These are phyloP conservation scores for Eupleurogrammus muticus DNA, from an alignment of 2,797 vertebrate species.

Conservation along the genomic window DNA sequence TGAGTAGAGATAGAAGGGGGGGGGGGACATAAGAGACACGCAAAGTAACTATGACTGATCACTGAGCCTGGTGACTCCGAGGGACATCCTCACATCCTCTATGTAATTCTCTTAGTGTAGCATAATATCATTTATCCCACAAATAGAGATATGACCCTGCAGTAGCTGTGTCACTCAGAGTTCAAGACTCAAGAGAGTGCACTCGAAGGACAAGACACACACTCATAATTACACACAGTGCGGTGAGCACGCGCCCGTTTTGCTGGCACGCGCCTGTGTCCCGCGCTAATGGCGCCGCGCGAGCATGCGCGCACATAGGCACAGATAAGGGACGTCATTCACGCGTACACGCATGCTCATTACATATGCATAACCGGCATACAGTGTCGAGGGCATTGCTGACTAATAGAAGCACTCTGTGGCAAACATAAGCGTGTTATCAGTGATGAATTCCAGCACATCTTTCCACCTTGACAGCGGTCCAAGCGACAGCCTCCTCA, in stretches of 20 bases:
- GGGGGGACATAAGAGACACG: slow-evolving; percentile 66
- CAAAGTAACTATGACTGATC: slow-evolving; percentile 82
- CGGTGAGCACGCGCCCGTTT: too few relatives aligned
- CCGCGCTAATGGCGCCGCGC: too few relatives aligned
- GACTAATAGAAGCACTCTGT: slow-evolving; percentile 76
- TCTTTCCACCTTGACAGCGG: slow-evolving; percentile 77
- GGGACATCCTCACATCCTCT: slow-evolving; percentile 84
- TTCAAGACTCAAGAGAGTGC: slow-evolving; percentile 72
- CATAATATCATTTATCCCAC: slow-evolving; percentile 82
- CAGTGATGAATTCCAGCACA: slow-evolving; percentile 81
- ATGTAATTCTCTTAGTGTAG: slow-evolving; percentile 83
- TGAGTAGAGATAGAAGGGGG: slow-evolving; percentile 68
- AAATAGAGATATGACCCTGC: slow-evolving; percentile 82
- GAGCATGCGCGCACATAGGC: slow-evolving; percentile 40
- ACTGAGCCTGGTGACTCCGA: slow-evolving; percentile 71
- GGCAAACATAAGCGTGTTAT: slow-evolving; percentile 77
- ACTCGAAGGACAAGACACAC: slow-evolving; percentile 69
- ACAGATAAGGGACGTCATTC: slow-evolving; percentile 56
- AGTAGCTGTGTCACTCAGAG: slow-evolving; percentile 78
- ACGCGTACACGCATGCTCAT: slow-evolving; percentile 53
- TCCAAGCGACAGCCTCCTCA: slow-evolving; percentile 72
- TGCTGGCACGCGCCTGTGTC: too few relatives aligned
- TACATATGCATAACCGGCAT: slow-evolving; percentile 65
- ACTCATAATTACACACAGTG: slow-evolving; percentile 59
- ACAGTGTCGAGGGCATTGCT: slow-evolving; percentile 62